phyloP scores from a whole-genome alignment of 2,888 invertebrate species.

The Quadroppia sp. region DNA sequence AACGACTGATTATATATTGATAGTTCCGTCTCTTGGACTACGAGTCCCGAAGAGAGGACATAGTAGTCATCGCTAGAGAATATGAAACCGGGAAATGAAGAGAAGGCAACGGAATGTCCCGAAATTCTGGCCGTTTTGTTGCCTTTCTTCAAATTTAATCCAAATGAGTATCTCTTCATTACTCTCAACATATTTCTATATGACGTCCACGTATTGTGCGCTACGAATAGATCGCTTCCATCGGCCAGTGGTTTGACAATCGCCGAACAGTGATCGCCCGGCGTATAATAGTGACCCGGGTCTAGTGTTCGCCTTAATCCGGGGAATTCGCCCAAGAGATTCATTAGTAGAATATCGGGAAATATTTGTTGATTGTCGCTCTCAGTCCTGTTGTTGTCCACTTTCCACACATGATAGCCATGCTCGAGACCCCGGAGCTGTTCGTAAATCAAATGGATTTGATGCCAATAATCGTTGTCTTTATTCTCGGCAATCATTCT shows the following conservation, averaged over 20 bases:
- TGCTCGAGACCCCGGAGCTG: slow-evolving; percentile 73
- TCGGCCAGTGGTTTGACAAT: slow-evolving; percentile 63
- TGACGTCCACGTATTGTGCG: slow-evolving; percentile 76
- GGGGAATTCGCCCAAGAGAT: neutral
- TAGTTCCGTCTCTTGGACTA: slow-evolving; percentile 38
- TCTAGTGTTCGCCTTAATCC: neutral
- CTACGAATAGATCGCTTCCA: slow-evolving; percentile 62
- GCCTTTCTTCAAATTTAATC: slow-evolving; percentile 48
- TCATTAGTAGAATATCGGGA: neutral
- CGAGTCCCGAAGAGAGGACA: slow-evolving; percentile 49
- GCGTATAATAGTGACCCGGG: slow-evolving; percentile 52
- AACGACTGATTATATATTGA: slow-evolving; percentile 3
- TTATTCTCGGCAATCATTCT: neutral
- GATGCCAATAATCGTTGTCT: slow-evolving; percentile 27
- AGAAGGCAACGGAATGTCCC: slow-evolving; percentile 50
- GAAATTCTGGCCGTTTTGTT: slow-evolving; percentile 37
- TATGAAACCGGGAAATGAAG: slow-evolving; percentile 51
- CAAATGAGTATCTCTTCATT: slow-evolving; percentile 75
- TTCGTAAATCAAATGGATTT: no score
- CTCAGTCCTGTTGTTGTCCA: slow-evolving; percentile 34
- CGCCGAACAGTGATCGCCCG: slow-evolving; percentile 58
- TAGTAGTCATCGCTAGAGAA: slow-evolving; percentile 53
- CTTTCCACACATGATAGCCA: slow-evolving; percentile 59
- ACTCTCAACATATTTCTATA: slow-evolving; percentile 77
- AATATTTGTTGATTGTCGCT: neutral